phyloP scores from a whole-genome alignment of 2,888 invertebrate species.

The Apodemia mormo region DNA sequence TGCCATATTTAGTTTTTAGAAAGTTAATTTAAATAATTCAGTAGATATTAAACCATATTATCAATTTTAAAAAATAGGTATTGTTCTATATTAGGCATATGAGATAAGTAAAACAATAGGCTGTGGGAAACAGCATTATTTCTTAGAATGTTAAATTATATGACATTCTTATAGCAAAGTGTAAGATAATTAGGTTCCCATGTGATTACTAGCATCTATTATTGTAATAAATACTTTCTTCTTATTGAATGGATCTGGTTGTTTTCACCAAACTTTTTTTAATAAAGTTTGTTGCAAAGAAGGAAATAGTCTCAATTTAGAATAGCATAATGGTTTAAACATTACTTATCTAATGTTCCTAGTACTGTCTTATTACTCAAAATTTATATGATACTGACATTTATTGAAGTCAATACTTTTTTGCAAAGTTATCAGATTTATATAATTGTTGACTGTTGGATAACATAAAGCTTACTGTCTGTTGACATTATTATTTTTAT shows the following conservation, averaged over 20 bases:
- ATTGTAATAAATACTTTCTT: not conserved
- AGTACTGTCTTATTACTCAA: too few relatives aligned
- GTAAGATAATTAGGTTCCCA: conserved; percentile 2
- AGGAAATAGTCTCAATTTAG: not conserved
- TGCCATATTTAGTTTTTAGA: not conserved
- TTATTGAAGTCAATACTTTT: too few relatives aligned
- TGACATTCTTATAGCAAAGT: not conserved
- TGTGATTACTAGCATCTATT: not conserved
- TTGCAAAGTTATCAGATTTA: too few relatives aligned
- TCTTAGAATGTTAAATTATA: not conserved
- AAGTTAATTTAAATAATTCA: not conserved
- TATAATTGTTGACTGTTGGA: too few relatives aligned
- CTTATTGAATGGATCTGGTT: not conserved
- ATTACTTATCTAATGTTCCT: too few relatives aligned
- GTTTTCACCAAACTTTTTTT: not conserved
- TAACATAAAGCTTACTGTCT: too few relatives aligned
- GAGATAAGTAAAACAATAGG: not conserved
- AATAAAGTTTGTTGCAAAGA: not conserved
- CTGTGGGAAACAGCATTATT: not conserved
- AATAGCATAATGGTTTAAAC: too few relatives aligned
- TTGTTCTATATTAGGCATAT: not conserved
- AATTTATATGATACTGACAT: too few relatives aligned
- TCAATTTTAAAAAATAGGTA: not conserved
- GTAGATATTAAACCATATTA: not conserved
- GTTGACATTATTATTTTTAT: too few relatives aligned